Evolutionary conservation across 2,888 invertebrate species (phyloP).

Genomic region (Leptopilina drosophilae): DNA sequence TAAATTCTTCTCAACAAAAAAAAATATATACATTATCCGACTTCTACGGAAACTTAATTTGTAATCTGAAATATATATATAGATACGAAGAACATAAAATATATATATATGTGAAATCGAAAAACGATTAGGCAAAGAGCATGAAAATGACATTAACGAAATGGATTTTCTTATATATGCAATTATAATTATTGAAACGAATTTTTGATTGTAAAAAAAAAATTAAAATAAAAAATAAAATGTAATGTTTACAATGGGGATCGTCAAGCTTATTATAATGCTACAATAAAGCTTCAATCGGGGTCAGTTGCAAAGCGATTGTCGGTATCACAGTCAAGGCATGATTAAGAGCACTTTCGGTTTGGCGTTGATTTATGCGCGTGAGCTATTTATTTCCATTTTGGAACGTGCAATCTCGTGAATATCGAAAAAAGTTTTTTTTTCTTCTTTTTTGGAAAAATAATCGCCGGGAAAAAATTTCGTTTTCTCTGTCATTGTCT

Average conservation of each 20-base stretch:
- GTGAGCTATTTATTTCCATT: constrained; percentile 47
- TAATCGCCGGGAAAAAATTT: neutral
- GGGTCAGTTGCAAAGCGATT: constrained; percentile 64
- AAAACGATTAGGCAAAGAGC: constrained; percentile 11
- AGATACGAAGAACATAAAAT: neutral
- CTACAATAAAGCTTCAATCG: constrained; percentile 67
- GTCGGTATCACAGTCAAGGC: constrained; percentile 63
- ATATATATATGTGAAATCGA: constrained; percentile 1
- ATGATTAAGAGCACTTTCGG: constrained; percentile 58
- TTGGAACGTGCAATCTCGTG: constrained; percentile 36
- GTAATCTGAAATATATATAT: neutral
- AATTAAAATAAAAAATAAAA: neutral
- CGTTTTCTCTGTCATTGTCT: constrained; percentile 22
- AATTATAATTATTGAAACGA: neutral
- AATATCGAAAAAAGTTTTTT: constrained; percentile 4
- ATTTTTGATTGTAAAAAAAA: neutral
- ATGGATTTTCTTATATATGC: constrained; percentile 11
- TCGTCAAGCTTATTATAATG: constrained; percentile 62
- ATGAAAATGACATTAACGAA: constrained; percentile 7
- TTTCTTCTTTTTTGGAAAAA: neutral
- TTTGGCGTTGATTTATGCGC: constrained; percentile 51
- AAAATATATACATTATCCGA: constrained; percentile 1
- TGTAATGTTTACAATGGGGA: constrained; percentile 54
- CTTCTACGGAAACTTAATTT: neutral
- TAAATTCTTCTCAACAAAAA: neutral